These are phyloP conservation scores for Ciona savignyi DNA, from an alignment of 23 tunicate species.

Conservation along the genomic window DNA sequence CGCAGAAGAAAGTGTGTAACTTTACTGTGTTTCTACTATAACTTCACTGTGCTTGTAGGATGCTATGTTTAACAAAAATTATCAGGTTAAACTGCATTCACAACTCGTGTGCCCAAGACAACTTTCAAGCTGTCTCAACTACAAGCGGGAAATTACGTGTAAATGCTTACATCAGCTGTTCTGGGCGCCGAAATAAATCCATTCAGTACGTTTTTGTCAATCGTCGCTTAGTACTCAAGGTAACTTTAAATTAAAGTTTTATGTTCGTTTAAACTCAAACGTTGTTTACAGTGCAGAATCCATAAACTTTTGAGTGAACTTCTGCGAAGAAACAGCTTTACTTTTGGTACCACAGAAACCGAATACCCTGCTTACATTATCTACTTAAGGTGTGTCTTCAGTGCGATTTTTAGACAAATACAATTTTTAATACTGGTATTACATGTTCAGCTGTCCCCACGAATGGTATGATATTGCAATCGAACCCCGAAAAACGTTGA, in stretches of 20 bases:
- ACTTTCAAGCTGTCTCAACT: background rate
- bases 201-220: constrained; percentile 37
- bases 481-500: constrained; percentile 27
- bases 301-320: background rate
- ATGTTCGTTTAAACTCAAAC: too few relatives aligned
- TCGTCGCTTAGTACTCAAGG: constrained; percentile 19
- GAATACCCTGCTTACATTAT: background rate
- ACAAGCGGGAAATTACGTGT: background rate
- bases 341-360: background rate
- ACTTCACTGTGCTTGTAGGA: too few relatives aligned
- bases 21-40: too few relatives aligned
- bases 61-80: too few relatives aligned
- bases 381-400: background rate
- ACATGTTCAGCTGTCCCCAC: constrained; percentile 19
- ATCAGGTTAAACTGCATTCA: background rate
- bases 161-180: background rate
- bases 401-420: background rate
- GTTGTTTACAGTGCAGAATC: background rate
- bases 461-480: constrained; percentile 26
- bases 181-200: background rate
- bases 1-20: too few relatives aligned
- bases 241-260: too few relatives aligned
- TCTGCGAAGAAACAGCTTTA: background rate
- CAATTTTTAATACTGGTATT: too few relatives aligned
- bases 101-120: background rate